Base-by-base conservation (phyloP, 1,140 invertebrate species). In the Drosophila suzukii region DNA sequence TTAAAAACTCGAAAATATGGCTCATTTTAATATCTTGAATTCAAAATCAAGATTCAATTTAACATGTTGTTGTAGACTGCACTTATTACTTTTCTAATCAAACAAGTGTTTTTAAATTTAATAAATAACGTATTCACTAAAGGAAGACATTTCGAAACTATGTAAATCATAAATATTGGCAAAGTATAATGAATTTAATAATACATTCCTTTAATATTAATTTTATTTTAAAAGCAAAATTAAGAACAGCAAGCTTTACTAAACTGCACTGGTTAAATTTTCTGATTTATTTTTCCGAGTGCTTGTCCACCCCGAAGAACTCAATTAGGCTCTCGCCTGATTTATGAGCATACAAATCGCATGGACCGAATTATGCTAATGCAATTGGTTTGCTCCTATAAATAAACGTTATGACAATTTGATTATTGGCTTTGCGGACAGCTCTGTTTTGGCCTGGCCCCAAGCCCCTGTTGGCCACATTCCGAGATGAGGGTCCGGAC, bases 361-460 rank as follows among this genome's bases (percentile, higher is more conserved):
- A 57, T 58, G 72, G 47, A 63, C 76, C 74, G 75, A 85, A 78
- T 85, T 85, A 86, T 85, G 83, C 58, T 81, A 85, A 85, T 85
- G 83, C 82, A 81, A 86, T 84, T 75, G 55, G 58, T 49, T 81
- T 54, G 54, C 43, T 56, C 59, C 75, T 76, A 88, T 83, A 88
- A 88, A 82, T 86, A 88, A 72, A 83, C 71, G 70, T 88, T 86
- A 88, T 88, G 82, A 82, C 82, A 83, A 88, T 86, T 86, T 88
- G 67, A 88, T 86, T 53, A 88, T 86, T 86, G 82, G 82, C 70
- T 68, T 60, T 76, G 77, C 66, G 65, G 56, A 76, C 47, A 65
- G 72, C 56, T 56, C 60, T 62, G 56, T 53, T 57, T 55, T 55
- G 39, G 24, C 11, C 50, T 27, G 17, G 20, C 41, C 6, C 8